A percentile compares a stretch with the other conserved stretches of the same genome.
Conservation (phyloP, 2,888 invertebrate species). For the Nomada lathburiana region DNA sequence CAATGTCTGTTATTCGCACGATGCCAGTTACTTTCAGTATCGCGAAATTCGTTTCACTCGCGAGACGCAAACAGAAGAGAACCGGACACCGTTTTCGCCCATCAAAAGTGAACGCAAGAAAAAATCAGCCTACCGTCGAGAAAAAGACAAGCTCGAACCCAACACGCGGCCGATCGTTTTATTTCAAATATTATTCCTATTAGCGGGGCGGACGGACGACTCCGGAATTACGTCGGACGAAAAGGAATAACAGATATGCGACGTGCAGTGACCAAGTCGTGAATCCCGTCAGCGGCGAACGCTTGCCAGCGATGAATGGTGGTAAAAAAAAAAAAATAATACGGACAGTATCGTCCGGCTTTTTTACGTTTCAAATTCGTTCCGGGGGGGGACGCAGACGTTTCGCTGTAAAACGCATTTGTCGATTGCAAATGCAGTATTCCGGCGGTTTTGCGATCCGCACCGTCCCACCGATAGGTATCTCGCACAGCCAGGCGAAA, state of each 20-base stretch:
- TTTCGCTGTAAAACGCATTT: slow-evolving; percentile 61
- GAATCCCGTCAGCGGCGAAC: slow-evolving; percentile 17
- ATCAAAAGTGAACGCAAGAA: too few relatives aligned
- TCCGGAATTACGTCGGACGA: background rate
- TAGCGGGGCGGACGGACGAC: background rate
- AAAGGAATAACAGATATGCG: slow-evolving; percentile 11
- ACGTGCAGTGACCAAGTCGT: background rate
- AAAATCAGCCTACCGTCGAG: too few relatives aligned
- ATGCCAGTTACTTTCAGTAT: too few relatives aligned
- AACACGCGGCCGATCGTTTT: too few relatives aligned
- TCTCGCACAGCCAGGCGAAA: slow-evolving; percentile 52
- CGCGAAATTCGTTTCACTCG: too few relatives aligned
- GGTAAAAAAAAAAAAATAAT: slow-evolving; percentile 33
- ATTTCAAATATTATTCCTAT: background rate
- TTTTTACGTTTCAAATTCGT: slow-evolving; percentile 51
- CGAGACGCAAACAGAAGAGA: too few relatives aligned
- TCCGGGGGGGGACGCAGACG: slow-evolving; percentile 23
- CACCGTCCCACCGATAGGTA: slow-evolving; percentile 59
- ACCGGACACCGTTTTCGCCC: too few relatives aligned
- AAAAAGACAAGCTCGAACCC: too few relatives aligned
- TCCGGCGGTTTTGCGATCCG: slow-evolving; percentile 62
- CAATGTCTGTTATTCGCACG: background rate
- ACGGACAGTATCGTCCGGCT: slow-evolving; percentile 19
- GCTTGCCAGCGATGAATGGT: slow-evolving; percentile 21
- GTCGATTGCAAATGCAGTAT: slow-evolving; percentile 64